These are phyloP conservation scores for Enteromius treurensis DNA, from an alignment of 2,797 vertebrate genomes.

Conservation along the genomic window DNA sequence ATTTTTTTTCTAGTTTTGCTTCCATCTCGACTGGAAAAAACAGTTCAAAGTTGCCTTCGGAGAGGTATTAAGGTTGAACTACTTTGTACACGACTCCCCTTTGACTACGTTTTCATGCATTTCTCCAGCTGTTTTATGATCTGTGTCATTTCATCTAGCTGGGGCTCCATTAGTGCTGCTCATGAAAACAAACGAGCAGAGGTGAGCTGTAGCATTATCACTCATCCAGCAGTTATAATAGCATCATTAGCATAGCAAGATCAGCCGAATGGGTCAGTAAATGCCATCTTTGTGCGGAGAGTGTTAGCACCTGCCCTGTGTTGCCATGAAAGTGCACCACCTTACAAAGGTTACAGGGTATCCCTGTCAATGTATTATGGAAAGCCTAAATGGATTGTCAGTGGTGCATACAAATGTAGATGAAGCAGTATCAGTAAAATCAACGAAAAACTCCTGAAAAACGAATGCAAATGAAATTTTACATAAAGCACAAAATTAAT, in stretches of 20 bases:
- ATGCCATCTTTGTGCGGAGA: conserved; percentile 76
- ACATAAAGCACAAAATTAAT: neutral
- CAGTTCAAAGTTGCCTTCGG: neutral
- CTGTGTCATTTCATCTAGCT: conserved; percentile 18
- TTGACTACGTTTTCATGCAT: neutral
- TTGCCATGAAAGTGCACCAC: conserved; percentile 58
- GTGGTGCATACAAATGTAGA: neutral
- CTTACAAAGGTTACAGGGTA: conserved; percentile 23
- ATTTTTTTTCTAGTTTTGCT: neutral
- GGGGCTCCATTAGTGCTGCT: conserved; percentile 34
- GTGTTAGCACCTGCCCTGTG: conserved; percentile 54
- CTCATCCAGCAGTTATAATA: conserved; percentile 66
- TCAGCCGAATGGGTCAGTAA: conserved; percentile 80
- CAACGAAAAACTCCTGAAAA: neutral
- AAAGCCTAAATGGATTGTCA: conserved; percentile 3
- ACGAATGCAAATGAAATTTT: neutral
- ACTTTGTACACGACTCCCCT: no score
- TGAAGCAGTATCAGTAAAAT: neutral
- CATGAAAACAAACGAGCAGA: conserved; percentile 41
- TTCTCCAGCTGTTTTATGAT: neutral
- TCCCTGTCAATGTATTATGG: neutral
- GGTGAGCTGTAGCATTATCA: conserved; percentile 44
- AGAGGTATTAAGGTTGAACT: neutral
- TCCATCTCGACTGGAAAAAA: neutral
- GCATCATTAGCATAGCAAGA: conserved; percentile 79